Percentiles rank a stretch among this genome's conserved stretches.
phyloP scores from a whole-genome alignment of 1,140 invertebrate species.

The Drosophila santomea region DNA sequence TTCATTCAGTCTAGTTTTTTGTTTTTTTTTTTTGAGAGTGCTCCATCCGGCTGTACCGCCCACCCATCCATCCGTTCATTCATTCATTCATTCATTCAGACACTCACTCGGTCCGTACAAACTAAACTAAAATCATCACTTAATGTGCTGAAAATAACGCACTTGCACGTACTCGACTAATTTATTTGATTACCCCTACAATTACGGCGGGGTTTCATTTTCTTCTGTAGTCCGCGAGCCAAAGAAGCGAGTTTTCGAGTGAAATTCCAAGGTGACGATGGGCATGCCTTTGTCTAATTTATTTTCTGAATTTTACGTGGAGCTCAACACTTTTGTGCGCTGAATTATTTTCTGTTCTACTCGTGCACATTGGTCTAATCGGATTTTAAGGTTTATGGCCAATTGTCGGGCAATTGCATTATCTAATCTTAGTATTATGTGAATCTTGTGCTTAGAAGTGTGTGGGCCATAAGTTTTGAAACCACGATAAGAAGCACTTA shows the following conservation, averaged over 20 bases:
- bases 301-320: not conserved
- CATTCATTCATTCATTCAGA: slow-evolving; percentile 20
- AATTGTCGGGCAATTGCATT: slow-evolving; percentile 25
- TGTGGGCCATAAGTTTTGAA: slow-evolving; percentile 22
- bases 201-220: slow-evolving; percentile 36
- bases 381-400: slow-evolving; percentile 41
- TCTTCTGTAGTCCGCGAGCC: not conserved
- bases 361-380: slow-evolving; percentile 16
- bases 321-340: not conserved
- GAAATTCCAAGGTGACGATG: slow-evolving; percentile 10
- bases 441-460: slow-evolving; percentile 1
- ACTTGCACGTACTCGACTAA: slow-evolving; percentile 78
- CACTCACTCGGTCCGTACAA: slow-evolving; percentile 31
- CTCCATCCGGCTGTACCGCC: slow-evolving; percentile 32
- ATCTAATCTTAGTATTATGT: slow-evolving; percentile 29
- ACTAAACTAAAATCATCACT: slow-evolving; percentile 59
- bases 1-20: slow-evolving; percentile 54
- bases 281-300: slow-evolving; percentile 19
- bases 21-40: slow-evolving; percentile 23
- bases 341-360: not conserved
- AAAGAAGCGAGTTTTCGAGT: slow-evolving; percentile 10
- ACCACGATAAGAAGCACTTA: slow-evolving; percentile 19
- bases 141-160: slow-evolving; percentile 78
- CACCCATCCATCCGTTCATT: slow-evolving; percentile 29
- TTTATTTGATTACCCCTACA: slow-evolving; percentile 76